Conservation (phyloP, 1,140 invertebrate genomes). For the Nephila pilipes region DNA sequence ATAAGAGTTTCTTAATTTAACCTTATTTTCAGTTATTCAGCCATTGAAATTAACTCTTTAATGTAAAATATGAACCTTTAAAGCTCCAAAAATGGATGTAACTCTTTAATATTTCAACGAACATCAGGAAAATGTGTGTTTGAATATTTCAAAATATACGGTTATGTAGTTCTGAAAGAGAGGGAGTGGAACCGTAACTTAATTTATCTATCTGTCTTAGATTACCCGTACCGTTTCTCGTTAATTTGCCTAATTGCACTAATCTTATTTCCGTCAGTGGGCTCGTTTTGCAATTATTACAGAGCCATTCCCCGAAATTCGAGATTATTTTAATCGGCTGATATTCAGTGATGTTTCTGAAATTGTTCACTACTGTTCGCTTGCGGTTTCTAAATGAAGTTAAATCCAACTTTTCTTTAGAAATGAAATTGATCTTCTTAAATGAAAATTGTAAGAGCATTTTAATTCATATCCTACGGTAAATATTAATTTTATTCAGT, state of each 20-base stretch:
- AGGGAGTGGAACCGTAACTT: background rate
- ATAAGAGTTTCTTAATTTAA: too few relatives aligned
- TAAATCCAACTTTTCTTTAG: background rate
- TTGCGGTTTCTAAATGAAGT: background rate
- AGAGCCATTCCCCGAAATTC: background rate
- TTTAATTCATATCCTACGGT: too few relatives aligned
- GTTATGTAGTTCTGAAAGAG: background rate
- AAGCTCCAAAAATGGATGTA: too few relatives aligned
- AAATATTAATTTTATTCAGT: too few relatives aligned
- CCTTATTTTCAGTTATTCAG: too few relatives aligned
- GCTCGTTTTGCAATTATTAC: constrained; percentile 7
- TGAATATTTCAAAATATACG: background rate
- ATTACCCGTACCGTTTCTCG: background rate
- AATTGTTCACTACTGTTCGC: background rate
- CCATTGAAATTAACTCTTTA: too few relatives aligned
- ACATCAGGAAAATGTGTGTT: too few relatives aligned
- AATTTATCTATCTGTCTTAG: background rate
- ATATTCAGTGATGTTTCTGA: background rate
- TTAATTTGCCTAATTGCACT: constrained; percentile 26
- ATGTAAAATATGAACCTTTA: too few relatives aligned
- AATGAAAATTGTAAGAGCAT: too few relatives aligned
- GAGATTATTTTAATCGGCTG: background rate
- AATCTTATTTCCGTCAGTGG: background rate
- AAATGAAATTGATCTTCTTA: too few relatives aligned
- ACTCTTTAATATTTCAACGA: background rate